Evolutionary conservation across 2,888 invertebrate genomes (phyloP), one percentile per base, ranked within the genome.

Genomic region (Zaprionus bogoriensis): DNA sequence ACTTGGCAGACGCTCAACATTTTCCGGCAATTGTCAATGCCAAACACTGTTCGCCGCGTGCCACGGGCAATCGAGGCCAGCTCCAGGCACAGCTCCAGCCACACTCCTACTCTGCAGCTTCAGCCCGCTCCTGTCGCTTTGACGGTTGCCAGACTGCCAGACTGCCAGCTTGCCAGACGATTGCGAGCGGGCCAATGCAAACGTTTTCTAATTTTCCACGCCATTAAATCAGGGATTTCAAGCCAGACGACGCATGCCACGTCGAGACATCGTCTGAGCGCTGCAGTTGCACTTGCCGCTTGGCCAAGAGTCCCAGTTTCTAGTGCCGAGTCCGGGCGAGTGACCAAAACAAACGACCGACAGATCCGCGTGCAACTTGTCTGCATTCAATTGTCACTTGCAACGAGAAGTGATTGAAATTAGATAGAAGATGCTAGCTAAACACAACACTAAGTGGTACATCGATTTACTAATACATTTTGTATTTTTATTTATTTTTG

Each of bases 201-300:
- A 87, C 85, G 85, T 83, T 78, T 87, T 87, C 89, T 86, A 88
- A 88, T 88, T 88, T 88, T 88, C 87, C 88, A 86, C 84, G 64
- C 87, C 89, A 88, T 88, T 88, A 87, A 88, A 74, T 82, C 74
- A 62, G 55, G 51, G 61, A 72, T 72, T 73, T 74, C 68, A 52
- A 65, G 62, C 60, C 74, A 72, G 77, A 74, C 74, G 74, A 14
- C 14, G 9, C 77, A 71, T 77, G 63, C 74, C 59, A 63, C 73
- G 70, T 42, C 46, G 51, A 66, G 77, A 62, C 66, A 61, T n/a
- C n/a, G n/a, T n/a, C 41, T 38, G 23, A 50, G 28, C 46, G 55
- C 50, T 48, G 51, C 64, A 39, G 42, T 50, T 60, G 45, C 14
- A 52, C 41, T 38, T 67, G 55, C 67, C 46, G 14, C 30, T 57